These are phyloP conservation scores for Cyrtonyx montezumae DNA, from an alignment of 2,113 vertebrate genomes.

Conservation along the genomic window DNA sequence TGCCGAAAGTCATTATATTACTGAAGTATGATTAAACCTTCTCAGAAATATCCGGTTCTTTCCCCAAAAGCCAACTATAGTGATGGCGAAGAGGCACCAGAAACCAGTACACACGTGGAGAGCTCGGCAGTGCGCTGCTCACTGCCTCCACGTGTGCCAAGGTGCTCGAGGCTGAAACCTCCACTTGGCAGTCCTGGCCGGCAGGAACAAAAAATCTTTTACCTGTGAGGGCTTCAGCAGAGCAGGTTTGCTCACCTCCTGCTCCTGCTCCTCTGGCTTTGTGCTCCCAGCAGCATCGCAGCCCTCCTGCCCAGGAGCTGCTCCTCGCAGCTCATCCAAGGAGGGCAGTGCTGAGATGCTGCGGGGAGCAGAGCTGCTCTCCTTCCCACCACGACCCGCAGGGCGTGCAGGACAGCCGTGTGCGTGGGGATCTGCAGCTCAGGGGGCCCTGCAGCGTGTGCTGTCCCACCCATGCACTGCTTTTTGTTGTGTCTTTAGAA, in stretches of 20 bases:
- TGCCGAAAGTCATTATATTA: background rate
- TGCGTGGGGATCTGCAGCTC: background rate
- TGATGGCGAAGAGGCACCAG: background rate
- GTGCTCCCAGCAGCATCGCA: rapidly evolving
- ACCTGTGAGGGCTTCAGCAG: rapidly evolving
- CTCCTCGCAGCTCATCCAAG: background rate
- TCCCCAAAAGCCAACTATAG: background rate
- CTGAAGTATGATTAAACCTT: background rate
- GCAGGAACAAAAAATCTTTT: background rate
- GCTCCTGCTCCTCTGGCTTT: rapidly evolving
- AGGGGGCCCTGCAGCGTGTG: rapidly evolving
- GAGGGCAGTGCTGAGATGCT: too few relatives aligned
- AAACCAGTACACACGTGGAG: background rate
- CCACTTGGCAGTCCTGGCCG: background rate
- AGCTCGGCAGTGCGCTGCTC: background rate
- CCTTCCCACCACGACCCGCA: background rate
- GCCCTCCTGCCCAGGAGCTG: background rate
- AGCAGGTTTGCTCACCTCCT: background rate
- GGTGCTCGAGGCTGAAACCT: background rate
- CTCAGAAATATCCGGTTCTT: constrained; percentile 16
- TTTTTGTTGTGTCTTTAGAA: background rate
- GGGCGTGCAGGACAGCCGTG: background rate
- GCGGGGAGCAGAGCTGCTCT: background rate
- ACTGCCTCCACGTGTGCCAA: background rate
- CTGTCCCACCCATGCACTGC: background rate